Percentiles rank a stretch among this genome's conserved stretches.
phyloP scores from a whole-genome alignment of 2,888 invertebrate species.

The Trissolcus japonicus region DNA sequence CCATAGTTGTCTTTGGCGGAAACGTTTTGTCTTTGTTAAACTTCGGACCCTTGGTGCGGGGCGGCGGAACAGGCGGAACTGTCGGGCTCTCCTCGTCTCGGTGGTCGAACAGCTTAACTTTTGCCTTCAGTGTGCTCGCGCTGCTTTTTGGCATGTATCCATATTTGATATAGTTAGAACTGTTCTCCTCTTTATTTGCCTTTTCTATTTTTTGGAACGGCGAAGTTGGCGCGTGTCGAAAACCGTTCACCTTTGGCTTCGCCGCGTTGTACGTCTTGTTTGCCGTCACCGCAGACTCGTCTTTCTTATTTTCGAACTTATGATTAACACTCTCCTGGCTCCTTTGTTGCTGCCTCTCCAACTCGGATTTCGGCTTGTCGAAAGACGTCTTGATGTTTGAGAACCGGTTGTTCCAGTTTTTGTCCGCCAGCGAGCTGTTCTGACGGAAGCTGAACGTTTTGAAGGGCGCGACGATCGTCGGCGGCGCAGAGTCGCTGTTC shows the following conservation, averaged over 20 bases:
- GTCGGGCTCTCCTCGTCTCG: conserved; percentile 22
- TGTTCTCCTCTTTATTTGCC: conserved; percentile 29
- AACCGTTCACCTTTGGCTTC: conserved; percentile 59
- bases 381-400: conserved; percentile 90
- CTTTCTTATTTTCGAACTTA: too few relatives aligned
- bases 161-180: conserved; percentile 58
- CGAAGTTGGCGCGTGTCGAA: conserved; percentile 71
- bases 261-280: background rate
- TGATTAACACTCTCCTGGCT: too few relatives aligned
- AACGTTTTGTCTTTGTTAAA: conserved; percentile 45
- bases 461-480: conserved; percentile 61
- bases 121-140: conserved; percentile 63
- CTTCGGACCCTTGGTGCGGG: conserved; percentile 51
- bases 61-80: conserved; percentile 36
- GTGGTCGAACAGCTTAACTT: conserved; percentile 68
- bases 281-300: too few relatives aligned
- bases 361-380: conserved; percentile 77
- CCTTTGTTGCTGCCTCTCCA: too few relatives aligned
- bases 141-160: conserved; percentile 62
- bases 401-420: conserved; percentile 89
- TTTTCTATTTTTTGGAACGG: conserved; percentile 70
- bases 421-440: conserved; percentile 63
- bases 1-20: conserved; percentile 10
- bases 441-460: conserved; percentile 67
- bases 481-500: conserved; percentile 77